Percentiles rank a stretch among this genome's conserved stretches.
Evolutionary conservation across 2,113 vertebrate genomes (phyloP).

Genomic region (Polyodon spathula): DNA sequence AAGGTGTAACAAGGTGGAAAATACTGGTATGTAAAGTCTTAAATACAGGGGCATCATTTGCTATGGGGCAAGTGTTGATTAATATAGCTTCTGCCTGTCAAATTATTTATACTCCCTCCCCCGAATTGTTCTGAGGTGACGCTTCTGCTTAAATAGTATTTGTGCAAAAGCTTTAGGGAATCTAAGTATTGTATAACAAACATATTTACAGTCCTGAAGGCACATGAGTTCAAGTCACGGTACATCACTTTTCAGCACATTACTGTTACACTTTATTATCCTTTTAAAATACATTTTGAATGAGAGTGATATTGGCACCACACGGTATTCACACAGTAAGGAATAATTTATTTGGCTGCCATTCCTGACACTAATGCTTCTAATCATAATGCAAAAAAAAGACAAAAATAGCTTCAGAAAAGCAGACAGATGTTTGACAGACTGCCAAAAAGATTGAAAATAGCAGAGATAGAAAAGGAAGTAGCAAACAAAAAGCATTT

Average conservation of each 20-base stretch:
- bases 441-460: conserved; percentile 19
- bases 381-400: conserved; percentile 23
- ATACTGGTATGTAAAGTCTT: too few species aligned
- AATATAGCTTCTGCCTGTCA: too few species aligned
- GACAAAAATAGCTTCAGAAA: conserved; percentile 22
- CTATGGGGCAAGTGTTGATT: too few species aligned
- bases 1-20: too few species aligned
- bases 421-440: conserved; percentile 23
- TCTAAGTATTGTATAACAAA: too few species aligned
- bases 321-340: conserved; percentile 11
- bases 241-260: conserved; percentile 2
- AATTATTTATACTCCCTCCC: too few species aligned
- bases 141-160: too few species aligned
- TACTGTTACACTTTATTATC: not conserved
- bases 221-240: too few species aligned
- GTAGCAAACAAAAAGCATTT: conserved; percentile 22
- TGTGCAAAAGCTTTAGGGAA: too few species aligned
- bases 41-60: too few species aligned
- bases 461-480: conserved; percentile 12
- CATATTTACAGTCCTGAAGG: too few species aligned
- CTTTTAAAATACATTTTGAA: conserved; percentile 12
- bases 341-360: conserved; percentile 19
- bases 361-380: conserved; percentile 21
- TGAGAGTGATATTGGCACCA: conserved; percentile 10
- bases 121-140: too few species aligned